These are phyloP conservation scores for Sinonovacula constricta DNA, from an alignment of 1,140 invertebrate genomes.

Conservation along the genomic window DNA sequence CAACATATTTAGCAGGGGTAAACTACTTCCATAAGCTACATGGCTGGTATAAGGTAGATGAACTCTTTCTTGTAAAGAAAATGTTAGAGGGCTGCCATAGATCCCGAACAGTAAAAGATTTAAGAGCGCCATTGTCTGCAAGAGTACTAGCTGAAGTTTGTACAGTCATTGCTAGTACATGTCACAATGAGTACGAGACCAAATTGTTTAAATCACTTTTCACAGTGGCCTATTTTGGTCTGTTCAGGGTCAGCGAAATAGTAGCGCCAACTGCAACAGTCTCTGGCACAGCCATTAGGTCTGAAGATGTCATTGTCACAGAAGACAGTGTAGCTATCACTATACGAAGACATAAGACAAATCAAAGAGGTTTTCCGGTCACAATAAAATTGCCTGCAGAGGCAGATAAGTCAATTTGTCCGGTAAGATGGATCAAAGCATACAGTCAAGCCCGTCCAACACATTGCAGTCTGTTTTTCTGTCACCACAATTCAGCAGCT, in stretches of 20 bases:
- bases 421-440: background rate
- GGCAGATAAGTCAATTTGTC: conserved; percentile 1
- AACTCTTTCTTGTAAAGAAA: background rate
- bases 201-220: background rate
- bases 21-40: background rate
- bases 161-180: background rate
- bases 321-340: background rate
- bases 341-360: background rate
- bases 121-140: background rate
- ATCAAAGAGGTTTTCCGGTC: conserved; percentile 3
- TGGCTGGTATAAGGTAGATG: background rate
- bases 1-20: background rate
- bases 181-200: background rate
- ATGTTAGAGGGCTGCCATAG: background rate
- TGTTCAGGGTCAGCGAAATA: conserved; percentile 7
- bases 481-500: background rate
- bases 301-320: background rate
- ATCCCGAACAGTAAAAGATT: background rate
- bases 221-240: conserved; percentile 9
- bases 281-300: background rate
- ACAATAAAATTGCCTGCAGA: background rate
- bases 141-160: background rate
- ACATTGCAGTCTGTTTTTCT: too few species aligned
- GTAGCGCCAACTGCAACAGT: background rate
- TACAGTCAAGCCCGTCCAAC: background rate